A percentile compares a stretch with the other conserved stretches of the same genome.
These are phyloP conservation scores for Crocuta crocuta DNA, from an alignment of 2,113 vertebrate genomes.

Conservation along the genomic window DNA sequence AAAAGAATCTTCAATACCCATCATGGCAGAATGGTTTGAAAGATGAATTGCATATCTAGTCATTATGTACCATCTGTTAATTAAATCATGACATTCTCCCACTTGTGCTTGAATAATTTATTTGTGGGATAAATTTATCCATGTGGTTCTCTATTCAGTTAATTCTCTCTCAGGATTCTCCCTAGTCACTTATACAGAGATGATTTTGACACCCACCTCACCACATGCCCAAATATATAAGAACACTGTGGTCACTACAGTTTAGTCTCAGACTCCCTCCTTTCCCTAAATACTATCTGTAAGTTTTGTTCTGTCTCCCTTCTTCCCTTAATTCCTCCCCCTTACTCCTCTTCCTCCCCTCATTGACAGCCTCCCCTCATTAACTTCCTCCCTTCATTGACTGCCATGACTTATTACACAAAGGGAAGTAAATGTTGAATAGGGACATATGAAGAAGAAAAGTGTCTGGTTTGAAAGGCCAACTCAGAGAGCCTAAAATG, in stretches of 20 bases:
- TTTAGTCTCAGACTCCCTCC: neutral
- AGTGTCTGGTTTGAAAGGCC: neutral
- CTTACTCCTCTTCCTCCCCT: neutral
- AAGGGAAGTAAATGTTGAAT: neutral
- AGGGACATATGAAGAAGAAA: neutral
- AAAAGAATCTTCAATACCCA: neutral
- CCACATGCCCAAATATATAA: neutral
- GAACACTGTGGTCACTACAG: neutral
- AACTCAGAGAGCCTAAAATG: neutral
- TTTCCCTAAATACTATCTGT: neutral
- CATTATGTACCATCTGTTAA: neutral
- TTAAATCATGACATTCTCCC: neutral
- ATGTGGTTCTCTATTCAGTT: neutral
- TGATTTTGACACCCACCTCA: neutral
- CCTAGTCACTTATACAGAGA: neutral
- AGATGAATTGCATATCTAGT: conserved; percentile 1
- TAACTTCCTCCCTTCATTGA: neutral
- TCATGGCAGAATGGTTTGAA: neutral
- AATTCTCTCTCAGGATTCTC: neutral
- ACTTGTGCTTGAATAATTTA: neutral
- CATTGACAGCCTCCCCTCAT: too few species aligned
- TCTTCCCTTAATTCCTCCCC: neutral
- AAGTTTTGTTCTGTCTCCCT: neutral
- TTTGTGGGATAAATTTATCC: neutral
- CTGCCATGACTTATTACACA: neutral